These are phyloP conservation scores for Cydia pomonella DNA, from an alignment of 1,140 invertebrate species.

Conservation along the genomic window DNA sequence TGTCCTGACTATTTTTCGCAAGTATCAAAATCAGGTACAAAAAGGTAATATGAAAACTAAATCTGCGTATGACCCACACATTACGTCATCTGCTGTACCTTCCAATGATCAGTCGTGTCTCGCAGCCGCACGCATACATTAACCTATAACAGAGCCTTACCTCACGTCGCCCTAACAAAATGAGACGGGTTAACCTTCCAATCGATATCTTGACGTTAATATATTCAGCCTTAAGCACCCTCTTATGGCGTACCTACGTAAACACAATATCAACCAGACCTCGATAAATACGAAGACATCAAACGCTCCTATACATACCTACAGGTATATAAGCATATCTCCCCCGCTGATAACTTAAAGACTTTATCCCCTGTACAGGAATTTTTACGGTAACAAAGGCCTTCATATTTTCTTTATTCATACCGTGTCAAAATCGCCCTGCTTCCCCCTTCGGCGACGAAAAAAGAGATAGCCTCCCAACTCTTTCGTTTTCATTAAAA, in stretches of 20 bases:
- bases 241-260: constrained; percentile 58
- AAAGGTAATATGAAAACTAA: no score
- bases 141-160: constrained; percentile 40
- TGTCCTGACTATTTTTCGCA: no score
- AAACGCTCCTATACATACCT: constrained; percentile 42
- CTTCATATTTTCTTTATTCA: constrained; percentile 81
- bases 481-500: constrained; percentile 72
- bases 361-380: constrained; percentile 79
- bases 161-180: constrained; percentile 49
- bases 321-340: constrained; percentile 50
- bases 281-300: constrained; percentile 59
- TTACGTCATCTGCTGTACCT: not conserved
- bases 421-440: constrained; percentile 76
- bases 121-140: constrained; percentile 35
- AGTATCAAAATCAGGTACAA: no score
- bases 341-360: constrained; percentile 77
- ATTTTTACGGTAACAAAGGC: constrained; percentile 80
- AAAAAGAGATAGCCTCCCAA: constrained; percentile 69
- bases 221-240: constrained; percentile 68
- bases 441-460: constrained; percentile 59
- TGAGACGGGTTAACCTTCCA: constrained; percentile 43
- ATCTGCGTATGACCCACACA: no score
- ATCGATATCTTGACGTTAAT: constrained; percentile 62
- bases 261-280: constrained; percentile 58
- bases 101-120: constrained; percentile 33